Evolutionary conservation across 2,113 vertebrate species (phyloP).

Genomic region (Cyanocitta stelleri): DNA sequence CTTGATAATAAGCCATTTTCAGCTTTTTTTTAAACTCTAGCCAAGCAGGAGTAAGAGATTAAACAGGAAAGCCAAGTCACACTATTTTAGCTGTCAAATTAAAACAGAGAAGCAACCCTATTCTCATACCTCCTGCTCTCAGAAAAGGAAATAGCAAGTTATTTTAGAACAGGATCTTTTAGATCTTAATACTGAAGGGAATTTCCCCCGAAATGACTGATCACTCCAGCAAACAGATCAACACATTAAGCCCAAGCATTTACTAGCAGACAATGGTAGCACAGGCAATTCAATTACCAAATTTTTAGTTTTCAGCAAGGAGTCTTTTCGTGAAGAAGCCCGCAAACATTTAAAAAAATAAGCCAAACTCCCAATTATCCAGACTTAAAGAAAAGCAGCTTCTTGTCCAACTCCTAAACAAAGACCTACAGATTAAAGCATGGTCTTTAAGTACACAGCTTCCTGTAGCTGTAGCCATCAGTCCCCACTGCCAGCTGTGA

Average conservation of each 20-base stretch:
- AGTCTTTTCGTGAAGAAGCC: neutral
- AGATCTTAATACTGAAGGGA: neutral
- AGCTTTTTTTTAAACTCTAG: neutral
- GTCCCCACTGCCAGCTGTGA: neutral
- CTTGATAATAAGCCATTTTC: neutral
- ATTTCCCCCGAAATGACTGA: neutral
- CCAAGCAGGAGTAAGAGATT: neutral
- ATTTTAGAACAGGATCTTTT: neutral
- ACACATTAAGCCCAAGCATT: neutral
- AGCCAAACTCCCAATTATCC: neutral
- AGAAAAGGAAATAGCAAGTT: neutral
- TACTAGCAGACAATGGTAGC: neutral
- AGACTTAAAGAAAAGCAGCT: neutral
- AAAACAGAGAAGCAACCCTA: neutral
- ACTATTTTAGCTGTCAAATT: neutral
- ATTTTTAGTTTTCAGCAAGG: neutral
- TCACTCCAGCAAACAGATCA: neutral
- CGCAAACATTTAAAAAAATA: neutral
- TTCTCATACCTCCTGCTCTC: neutral
- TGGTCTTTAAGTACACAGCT: neutral
- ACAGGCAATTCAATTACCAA: neutral
- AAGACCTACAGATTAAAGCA: neutral
- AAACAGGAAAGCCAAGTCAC: neutral
- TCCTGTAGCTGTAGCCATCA: neutral
- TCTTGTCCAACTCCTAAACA: neutral